Conservation (phyloP, 2,113 vertebrate genomes). For the Tautogolabrus adspersus region DNA sequence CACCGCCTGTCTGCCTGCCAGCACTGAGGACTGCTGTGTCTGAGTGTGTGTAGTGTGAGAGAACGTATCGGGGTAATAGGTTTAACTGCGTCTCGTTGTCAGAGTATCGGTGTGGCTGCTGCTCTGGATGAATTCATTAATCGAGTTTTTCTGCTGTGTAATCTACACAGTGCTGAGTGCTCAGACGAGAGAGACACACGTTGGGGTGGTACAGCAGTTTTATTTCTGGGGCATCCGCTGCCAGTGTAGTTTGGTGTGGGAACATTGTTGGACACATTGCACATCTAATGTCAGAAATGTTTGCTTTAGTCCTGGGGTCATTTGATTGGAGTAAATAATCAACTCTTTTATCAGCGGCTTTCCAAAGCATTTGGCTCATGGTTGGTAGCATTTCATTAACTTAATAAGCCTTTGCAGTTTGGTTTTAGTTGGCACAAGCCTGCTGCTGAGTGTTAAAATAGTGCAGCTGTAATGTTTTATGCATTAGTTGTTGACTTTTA, state of each 20-base stretch:
- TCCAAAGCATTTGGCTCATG: too few relatives aligned
- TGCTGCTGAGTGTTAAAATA: too few relatives aligned
- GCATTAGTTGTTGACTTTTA: too few relatives aligned
- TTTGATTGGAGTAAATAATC: too few relatives aligned
- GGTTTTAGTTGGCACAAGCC: too few relatives aligned
- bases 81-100: slow-evolving; percentile 21
- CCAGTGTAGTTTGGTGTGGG: not conserved
- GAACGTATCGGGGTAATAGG: slow-evolving; percentile 4
- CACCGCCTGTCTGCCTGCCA: slow-evolving; percentile 56
- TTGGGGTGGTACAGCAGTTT: not conserved
- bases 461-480: too few relatives aligned
- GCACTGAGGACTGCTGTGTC: not conserved
- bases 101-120: slow-evolving; percentile 3
- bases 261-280: too few relatives aligned
- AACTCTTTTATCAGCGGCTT: too few relatives aligned
- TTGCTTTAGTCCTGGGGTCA: too few relatives aligned
- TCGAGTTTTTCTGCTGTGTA: not conserved
- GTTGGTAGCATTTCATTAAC: too few relatives aligned
- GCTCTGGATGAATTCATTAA: slow-evolving; percentile 17
- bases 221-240: not conserved
- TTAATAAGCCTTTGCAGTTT: too few relatives aligned
- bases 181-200: not conserved
- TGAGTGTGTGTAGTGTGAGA: slow-evolving; percentile 4
- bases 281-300: too few relatives aligned
- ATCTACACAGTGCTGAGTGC: not conserved